Evolutionary conservation across 2,797 vertebrate genomes (phyloP), one percentile per base, ranked within the genome.

Genomic region (Enteromius argenteus): DNA sequence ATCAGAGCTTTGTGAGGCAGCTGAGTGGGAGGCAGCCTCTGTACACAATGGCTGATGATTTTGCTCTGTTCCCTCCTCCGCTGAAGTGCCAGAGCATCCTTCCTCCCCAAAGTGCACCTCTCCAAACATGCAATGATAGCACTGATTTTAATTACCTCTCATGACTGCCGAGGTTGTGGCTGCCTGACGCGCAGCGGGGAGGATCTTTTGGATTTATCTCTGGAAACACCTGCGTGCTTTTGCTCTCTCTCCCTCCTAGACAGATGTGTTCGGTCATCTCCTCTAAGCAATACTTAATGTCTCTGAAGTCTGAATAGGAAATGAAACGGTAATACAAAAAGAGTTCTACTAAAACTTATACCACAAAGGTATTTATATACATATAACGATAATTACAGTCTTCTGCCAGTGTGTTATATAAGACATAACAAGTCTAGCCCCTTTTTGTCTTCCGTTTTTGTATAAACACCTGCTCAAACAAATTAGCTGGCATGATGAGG

Each of bases 71-170:
- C 77, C 84, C 80, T 80, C 79, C 79, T 77, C 76, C 69, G 82
- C 86, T 85, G 76, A 64, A 83, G 83, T 82, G 64, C 83, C 73
- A 46, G 79, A 77, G 72, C 87, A 84, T 84, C 87, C 87, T 78
- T 81, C 77, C 80, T 85, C 79, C 82, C 77, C 69, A 78, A 79
- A 86, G 88, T 80, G 83, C 82, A 79, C 68, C 81, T 89, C 84
- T 89, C 79, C 81, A 87, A 81, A 87, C 84, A 84, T 79, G 82
- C 79, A 86, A 85, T 86, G 88, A 89, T 83, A 71, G 74, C 68
- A 56, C 82, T 84, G 86, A 89, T 87, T 86, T 86, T 84, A 87
- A 89, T 89, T 84, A 84, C 84, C 82, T 86, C 83, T 83, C 81
- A 75, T 49, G 81, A 84, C 82, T 85, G 88, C 82, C 19, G 74